Base-by-base conservation (phyloP, 2,797 vertebrate genomes). In the Sardinella longiceps region DNA sequence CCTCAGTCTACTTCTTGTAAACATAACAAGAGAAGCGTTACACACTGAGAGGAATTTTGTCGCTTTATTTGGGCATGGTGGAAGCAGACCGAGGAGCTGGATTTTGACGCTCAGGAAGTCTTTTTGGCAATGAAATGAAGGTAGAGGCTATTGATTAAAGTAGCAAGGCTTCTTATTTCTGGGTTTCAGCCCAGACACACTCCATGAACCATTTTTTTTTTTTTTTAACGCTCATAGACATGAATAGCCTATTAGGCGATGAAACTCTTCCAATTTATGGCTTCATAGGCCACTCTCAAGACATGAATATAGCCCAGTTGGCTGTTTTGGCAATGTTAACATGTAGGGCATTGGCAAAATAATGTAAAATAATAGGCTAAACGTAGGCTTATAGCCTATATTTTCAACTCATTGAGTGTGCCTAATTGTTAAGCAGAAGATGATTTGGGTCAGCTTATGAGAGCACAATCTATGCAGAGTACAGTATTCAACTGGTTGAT, bases 31-130 rank as follows among this genome's bases (percentile, higher is more conserved):
- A 89, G 88, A 91, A 88, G 90, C 91, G 91, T 92, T 91, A 92
- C 92, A 91, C 91, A 92, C 87, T 84, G 50, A 85, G 82, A 93
- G 94, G 94, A 95, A 95, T 95, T 93, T 66, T 86, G 93, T 93
- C 92, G 87, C 96, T 97, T 96, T 97, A 97, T 97, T 96, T 96
- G 96, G 96, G 94, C 95, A 96, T 95, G 90, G 93, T 91, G 91
- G 90, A 91, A 92, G 89, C 88, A 80, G 86, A 87, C 70, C 6
- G 70, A 77, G 28, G 14, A 70, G 63, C 3, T 70, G 63, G 28
- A 33, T 70, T 37, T 70, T 70, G 37, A 77, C 60, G 70, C 20
- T 77, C 18, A 43, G 70, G 70, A 77, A 77, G 70, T 77, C 70
- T 77, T 6, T 77, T 43, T 77, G 33, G 70, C 70, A 43, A 37